A percentile compares a stretch with the other conserved stretches of the same genome.
phyloP scores from a whole-genome alignment of 1,140 invertebrate genomes.

The Nasonia giraulti region DNA sequence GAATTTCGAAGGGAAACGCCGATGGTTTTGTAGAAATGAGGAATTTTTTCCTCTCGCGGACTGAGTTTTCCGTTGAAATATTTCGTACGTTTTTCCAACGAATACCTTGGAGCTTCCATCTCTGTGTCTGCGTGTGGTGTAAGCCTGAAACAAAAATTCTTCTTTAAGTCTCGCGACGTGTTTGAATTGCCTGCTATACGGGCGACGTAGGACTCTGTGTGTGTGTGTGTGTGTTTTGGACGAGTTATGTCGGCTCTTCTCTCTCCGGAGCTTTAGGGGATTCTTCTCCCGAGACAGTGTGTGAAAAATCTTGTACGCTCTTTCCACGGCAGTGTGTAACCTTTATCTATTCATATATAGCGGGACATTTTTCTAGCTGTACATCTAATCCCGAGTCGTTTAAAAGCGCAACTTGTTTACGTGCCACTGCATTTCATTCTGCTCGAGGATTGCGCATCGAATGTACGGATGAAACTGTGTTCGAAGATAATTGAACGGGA shows the following conservation, averaged over 20 bases:
- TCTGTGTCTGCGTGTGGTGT: not conserved
- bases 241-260: slow-evolving; percentile 10
- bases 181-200: not conserved
- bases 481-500: too few relatives aligned
- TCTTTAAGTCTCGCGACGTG: not conserved
- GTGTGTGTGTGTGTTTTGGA: not conserved
- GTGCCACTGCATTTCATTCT: too few relatives aligned
- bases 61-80: not conserved
- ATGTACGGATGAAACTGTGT: too few relatives aligned
- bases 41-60: not conserved
- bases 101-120: not conserved
- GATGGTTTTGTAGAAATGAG: not conserved
- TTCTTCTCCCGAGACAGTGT: not conserved
- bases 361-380: not conserved
- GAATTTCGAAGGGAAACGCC: not conserved
- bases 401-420: not conserved
- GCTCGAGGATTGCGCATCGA: too few relatives aligned
- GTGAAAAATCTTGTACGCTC: slow-evolving; percentile 17
- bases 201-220: not conserved
- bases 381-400: not conserved
- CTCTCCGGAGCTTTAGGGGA: not conserved
- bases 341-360: slow-evolving; percentile 16
- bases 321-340: not conserved
- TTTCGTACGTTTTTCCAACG: not conserved
- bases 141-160: slow-evolving; percentile 9